Base-by-base conservation (phyloP, 2,113 vertebrate species). In the Notothenia rossii region DNA sequence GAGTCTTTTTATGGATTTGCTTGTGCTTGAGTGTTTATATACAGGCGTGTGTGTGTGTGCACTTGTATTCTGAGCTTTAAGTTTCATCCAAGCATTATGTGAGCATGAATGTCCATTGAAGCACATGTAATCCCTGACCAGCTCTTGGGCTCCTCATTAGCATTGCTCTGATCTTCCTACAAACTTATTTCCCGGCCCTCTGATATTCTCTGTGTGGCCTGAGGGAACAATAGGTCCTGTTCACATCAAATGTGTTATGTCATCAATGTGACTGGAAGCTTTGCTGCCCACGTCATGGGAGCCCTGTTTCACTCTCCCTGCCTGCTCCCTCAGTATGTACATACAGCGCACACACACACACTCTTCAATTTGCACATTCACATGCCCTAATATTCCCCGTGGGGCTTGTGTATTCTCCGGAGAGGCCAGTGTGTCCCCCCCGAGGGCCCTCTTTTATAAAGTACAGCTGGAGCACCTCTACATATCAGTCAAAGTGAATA, bases 231-330 rank as follows among this genome's bases (percentile, higher is more conserved):
- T 85, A 77, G 83, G 74, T 88, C 78, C 62, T 67, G 75, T 68
- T 84, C 79, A 79, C 74, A 84, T 92, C 87, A 87, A 86, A 85
- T 75, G 67, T 72, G 79, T 91, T 88, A 83, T 87, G 85, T 90
- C 90, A 92, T 90, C 78, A 46, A 85, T 87, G 87, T 87, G 91
- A 93, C 90, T 87, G 75, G 74, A 86, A 92, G 79, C 79, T 84
- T 73, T 66, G 55, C 82, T 81, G 75, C 77, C 87, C 85, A 84
- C 70, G 66, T 86, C 83, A 77, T 33, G 55, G 62, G 72, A 83
- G 79, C 72, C 73, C 54, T 72, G 55, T 66, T 86, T 86, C 64
- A 62, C 84, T 79, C 55, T 81, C 55, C n/a, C 64, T 74, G 68
- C 76, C 68, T 72, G 54, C 76, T 70, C 51, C 20, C 54, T 51